Percentiles rank a stretch among this genome's conserved stretches.
Evolutionary conservation across 2,113 vertebrate genomes (phyloP).

Genomic region (Dinomys branickii): DNA sequence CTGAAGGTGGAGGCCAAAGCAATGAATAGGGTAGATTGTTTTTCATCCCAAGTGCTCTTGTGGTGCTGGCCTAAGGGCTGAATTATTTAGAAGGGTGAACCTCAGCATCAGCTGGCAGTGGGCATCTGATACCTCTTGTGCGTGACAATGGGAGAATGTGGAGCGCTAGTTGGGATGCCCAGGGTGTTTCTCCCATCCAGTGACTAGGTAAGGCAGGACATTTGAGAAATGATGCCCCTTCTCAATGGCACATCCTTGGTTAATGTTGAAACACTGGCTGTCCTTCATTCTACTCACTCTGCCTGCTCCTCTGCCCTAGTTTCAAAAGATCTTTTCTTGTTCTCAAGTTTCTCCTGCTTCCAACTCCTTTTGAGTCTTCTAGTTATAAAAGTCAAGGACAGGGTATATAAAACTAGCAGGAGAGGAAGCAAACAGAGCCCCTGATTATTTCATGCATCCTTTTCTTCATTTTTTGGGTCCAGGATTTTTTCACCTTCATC

Average conservation of each 20-base stretch:
- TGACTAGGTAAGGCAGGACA: neutral
- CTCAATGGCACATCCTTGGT: neutral
- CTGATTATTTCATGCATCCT: neutral
- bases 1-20: neutral
- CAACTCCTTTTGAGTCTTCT: neutral
- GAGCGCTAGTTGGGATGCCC: neutral
- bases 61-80: neutral
- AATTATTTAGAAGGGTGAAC: neutral
- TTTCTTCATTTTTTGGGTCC: neutral
- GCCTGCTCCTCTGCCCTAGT: constrained; percentile 58
- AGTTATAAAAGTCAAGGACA: neutral
- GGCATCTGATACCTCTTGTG: neutral
- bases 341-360: constrained; percentile 51
- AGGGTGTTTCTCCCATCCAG: neutral
- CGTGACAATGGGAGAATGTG: neutral
- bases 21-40: neutral
- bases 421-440: neutral
- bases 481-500: neutral
- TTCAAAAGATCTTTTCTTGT: constrained; percentile 57
- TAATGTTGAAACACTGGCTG: constrained; percentile 46
- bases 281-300: neutral
- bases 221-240: neutral
- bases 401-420: neutral
- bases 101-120: neutral
- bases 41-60: neutral